phyloP scores from a whole-genome alignment of 2,888 invertebrate species.

The Oligia fasciuncula region DNA sequence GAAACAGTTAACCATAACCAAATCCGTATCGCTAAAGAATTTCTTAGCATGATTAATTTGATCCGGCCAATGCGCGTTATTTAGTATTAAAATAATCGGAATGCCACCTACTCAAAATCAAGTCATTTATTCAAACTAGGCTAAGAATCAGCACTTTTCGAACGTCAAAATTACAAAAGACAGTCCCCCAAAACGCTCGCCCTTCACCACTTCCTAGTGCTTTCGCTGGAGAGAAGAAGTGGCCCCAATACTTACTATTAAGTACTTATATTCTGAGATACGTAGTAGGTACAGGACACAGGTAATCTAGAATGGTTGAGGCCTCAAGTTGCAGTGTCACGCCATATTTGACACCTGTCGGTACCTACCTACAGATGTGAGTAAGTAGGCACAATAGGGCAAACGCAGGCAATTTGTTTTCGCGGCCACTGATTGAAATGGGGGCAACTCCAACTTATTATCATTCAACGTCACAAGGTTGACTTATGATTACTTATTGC shows the following conservation, averaged over 20 bases:
- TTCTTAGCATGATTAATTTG: slow-evolving; percentile 63
- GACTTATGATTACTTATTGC: slow-evolving; percentile 74
- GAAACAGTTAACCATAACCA: slow-evolving; percentile 30
- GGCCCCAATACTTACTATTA: background rate
- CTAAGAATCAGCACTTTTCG: no score
- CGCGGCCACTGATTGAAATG: slow-evolving; percentile 72
- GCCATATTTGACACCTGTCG: slow-evolving; percentile 66
- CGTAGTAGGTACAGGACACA: background rate
- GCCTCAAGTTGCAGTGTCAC: slow-evolving; percentile 61
- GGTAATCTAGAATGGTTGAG: slow-evolving; percentile 21
- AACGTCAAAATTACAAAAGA: no score
- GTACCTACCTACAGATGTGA: slow-evolving; percentile 58
- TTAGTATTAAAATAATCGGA: slow-evolving; percentile 54
- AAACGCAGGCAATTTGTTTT: slow-evolving; percentile 64
- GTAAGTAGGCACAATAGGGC: slow-evolving; percentile 40
- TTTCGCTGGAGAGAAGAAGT: no score
- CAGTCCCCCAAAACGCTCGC: no score
- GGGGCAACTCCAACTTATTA: slow-evolving; percentile 68
- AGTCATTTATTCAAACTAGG: no score
- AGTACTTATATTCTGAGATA: slow-evolving; percentile 11
- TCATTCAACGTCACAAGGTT: slow-evolving; percentile 72
- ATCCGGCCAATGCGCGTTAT: slow-evolving; percentile 54
- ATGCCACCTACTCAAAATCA: slow-evolving; percentile 21
- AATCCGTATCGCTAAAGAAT: slow-evolving; percentile 52
- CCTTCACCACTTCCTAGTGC: no score